These are phyloP conservation scores for Asteroscopus sphinx DNA, from an alignment of 2,888 invertebrate genomes.

Conservation along the genomic window DNA sequence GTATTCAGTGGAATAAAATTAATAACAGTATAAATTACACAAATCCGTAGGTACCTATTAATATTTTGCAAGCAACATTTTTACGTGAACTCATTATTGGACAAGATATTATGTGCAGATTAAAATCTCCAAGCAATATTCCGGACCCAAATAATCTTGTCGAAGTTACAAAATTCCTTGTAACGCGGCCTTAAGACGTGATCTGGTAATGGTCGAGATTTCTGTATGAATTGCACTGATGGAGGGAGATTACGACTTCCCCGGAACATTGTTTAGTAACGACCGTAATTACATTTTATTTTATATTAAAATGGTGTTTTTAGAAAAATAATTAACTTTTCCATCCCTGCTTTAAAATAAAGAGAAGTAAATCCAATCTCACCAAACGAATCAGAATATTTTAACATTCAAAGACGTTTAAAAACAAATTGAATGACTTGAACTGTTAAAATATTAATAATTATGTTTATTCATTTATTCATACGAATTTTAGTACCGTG, in stretches of 20 bases:
- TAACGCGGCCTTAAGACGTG: conserved; percentile 29
- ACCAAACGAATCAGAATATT: conserved; percentile 37
- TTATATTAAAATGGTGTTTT: conserved; percentile 49
- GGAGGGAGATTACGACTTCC: conserved; percentile 40
- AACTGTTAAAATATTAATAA: conserved; percentile 32
- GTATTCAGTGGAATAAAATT: neutral
- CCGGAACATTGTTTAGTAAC: conserved; percentile 47
- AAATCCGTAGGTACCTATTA: conserved; percentile 10
- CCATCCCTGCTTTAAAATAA: conserved; percentile 14
- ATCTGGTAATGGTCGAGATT: conserved; percentile 46
- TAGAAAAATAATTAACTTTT: conserved; percentile 52
- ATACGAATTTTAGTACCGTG: neutral
- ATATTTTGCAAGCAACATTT: conserved; percentile 25
- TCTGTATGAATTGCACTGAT: conserved; percentile 50
- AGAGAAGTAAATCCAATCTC: conserved; percentile 9
- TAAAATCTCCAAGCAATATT: conserved; percentile 46
- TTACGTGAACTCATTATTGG: conserved; percentile 27
- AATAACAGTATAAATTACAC: conserved; percentile 7
- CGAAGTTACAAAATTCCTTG: conserved; percentile 42
- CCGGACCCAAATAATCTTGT: conserved; percentile 42
- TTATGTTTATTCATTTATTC: conserved; percentile 10
- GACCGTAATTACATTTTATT: conserved; percentile 53
- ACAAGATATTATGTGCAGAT: conserved; percentile 30
- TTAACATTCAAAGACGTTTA: conserved; percentile 29
- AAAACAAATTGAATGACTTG: conserved; percentile 23